phyloP scores from a whole-genome alignment of 2,797 vertebrate species.

The Podarcis lilfordi region DNA sequence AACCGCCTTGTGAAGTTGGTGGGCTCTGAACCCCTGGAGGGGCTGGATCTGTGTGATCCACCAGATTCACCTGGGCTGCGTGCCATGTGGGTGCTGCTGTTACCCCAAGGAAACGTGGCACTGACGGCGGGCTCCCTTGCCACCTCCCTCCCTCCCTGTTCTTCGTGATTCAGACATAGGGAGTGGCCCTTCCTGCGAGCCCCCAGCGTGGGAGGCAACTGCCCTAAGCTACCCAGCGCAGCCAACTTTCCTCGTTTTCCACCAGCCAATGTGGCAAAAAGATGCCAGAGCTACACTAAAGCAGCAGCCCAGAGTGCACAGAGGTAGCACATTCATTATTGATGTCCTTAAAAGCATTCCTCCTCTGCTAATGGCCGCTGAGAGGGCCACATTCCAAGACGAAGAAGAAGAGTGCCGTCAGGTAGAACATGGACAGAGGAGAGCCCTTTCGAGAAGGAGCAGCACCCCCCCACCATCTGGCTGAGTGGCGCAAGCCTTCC shows the following conservation, averaged over 20 bases:
- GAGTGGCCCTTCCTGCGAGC: neutral
- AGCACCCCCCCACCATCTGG: constrained; percentile 41
- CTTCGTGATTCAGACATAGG: neutral
- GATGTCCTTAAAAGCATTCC: constrained; percentile 59
- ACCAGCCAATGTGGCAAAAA: neutral
- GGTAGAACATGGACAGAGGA: constrained; percentile 60
- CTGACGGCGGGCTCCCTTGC: neutral
- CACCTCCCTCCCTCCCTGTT: neutral
- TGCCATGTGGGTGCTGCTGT: neutral
- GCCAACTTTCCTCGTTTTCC: neutral
- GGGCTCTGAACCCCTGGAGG: neutral
- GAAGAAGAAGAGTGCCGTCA: constrained; percentile 64
- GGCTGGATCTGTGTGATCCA: neutral
- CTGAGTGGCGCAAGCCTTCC: constrained; percentile 5
- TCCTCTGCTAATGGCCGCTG: constrained; percentile 58
- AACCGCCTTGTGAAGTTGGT: neutral
- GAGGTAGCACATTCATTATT: constrained; percentile 60
- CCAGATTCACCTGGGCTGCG: neutral
- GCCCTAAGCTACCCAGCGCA: neutral
- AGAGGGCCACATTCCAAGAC: constrained; percentile 58
- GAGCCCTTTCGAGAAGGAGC: constrained; percentile 45
- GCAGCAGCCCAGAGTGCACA: constrained; percentile 26
- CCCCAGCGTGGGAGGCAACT: neutral
- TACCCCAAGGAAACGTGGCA: neutral
- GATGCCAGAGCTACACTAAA: constrained; percentile 26